These are phyloP conservation scores for Galago senegalensis DNA, from an alignment of 2,797 vertebrate species.

Conservation along the genomic window DNA sequence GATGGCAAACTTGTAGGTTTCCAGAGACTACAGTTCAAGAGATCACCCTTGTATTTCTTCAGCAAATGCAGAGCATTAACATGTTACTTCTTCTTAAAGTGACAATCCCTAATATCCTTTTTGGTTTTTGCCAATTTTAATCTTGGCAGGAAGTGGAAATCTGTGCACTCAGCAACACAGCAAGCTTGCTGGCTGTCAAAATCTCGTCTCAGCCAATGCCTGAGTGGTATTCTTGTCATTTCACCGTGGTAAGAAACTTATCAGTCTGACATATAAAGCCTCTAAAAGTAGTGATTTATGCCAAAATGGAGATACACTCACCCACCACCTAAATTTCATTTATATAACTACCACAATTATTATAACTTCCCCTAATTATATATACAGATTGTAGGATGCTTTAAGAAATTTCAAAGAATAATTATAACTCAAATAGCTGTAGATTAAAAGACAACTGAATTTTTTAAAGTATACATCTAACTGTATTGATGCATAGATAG, in stretches of 20 bases:
- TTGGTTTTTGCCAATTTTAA: slow-evolving; percentile 90
- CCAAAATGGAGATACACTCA: slow-evolving; percentile 81
- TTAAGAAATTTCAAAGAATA: slow-evolving; percentile 19
- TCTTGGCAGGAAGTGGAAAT: slow-evolving; percentile 90
- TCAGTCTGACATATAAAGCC: slow-evolving; percentile 86
- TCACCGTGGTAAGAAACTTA: slow-evolving; percentile 86
- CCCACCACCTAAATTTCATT: slow-evolving; percentile 79
- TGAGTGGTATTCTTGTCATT: slow-evolving; percentile 89
- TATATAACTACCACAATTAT: slow-evolving; percentile 76
- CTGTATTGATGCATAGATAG: not conserved
- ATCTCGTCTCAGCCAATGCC: slow-evolving; percentile 88
- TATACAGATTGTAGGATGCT: slow-evolving; percentile 52
- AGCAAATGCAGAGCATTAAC: slow-evolving; percentile 65
- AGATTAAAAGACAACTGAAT: slow-evolving; percentile 44
- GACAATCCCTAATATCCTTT: slow-evolving; percentile 90
- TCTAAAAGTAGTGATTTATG: slow-evolving; percentile 81
- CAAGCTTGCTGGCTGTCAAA: slow-evolving; percentile 90
- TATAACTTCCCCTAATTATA: slow-evolving; percentile 62
- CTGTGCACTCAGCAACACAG: slow-evolving; percentile 88
- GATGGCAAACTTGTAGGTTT: slow-evolving; percentile 62
- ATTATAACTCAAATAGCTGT: slow-evolving; percentile 58
- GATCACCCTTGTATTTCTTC: slow-evolving; percentile 43
- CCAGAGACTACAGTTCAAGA: slow-evolving; percentile 34
- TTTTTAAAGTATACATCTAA: slow-evolving; percentile 46
- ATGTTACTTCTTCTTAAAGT: slow-evolving; percentile 87